A percentile compares a stretch with the other conserved stretches of the same genome.
phyloP scores from a whole-genome alignment of 2,888 invertebrate genomes.

The Chesias legatella region DNA sequence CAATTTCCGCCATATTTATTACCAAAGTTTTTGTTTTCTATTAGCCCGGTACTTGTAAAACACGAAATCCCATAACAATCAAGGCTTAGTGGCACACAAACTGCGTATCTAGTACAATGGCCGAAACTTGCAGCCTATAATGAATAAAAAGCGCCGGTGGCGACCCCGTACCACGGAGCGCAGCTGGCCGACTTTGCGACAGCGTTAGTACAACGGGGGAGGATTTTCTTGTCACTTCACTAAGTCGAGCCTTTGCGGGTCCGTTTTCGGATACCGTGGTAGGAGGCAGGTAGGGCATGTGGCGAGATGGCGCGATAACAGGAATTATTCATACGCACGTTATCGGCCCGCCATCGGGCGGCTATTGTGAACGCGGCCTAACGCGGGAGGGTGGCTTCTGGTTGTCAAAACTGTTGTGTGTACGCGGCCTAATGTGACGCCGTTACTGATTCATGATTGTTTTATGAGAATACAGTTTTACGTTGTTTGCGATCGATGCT shows the following conservation, averaged over 20 bases:
- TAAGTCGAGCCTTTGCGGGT: conserved; percentile 28
- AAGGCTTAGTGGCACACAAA: conserved; percentile 66
- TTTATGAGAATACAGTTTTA: conserved; percentile 44
- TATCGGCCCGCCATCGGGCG: conserved; percentile 76
- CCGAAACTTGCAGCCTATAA: conserved; percentile 71
- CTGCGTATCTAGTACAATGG: conserved; percentile 70
- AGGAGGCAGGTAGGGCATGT: conserved; percentile 78
- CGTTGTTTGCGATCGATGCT: conserved; percentile 41
- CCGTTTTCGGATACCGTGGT: conserved; percentile 57
- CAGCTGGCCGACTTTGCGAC: conserved; percentile 32
- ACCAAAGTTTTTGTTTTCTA: conserved; percentile 57
- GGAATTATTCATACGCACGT: conserved; percentile 78
- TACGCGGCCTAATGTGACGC: conserved; percentile 64
- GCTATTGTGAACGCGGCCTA: conserved; percentile 72
- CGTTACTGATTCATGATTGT: conserved; percentile 68
- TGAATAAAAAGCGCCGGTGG: conserved; percentile 71
- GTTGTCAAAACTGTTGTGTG: conserved; percentile 74
- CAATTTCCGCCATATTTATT: conserved; percentile 53
- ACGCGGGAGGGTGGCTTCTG: conserved; percentile 71
- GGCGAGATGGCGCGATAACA: conserved; percentile 78
- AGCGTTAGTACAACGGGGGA: conserved; percentile 31
- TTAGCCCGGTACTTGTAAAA: conserved; percentile 54
- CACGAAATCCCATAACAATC: conserved; percentile 68
- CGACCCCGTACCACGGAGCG: conserved; percentile 52
- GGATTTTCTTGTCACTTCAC: conserved; percentile 38